phyloP scores from a whole-genome alignment of 2,797 vertebrate genomes.

The Anabas testudineus region DNA sequence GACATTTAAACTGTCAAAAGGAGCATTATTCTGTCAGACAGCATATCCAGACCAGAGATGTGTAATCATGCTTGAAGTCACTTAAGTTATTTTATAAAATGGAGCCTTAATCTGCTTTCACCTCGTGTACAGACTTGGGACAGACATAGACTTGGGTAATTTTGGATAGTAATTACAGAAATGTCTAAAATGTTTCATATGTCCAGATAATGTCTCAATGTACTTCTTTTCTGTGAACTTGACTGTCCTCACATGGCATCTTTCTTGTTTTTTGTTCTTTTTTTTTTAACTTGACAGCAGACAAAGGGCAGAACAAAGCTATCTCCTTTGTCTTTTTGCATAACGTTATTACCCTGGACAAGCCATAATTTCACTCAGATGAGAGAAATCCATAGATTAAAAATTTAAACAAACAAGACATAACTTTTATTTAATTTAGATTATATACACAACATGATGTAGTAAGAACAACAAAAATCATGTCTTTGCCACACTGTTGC shows the following conservation, averaged over 20 bases:
- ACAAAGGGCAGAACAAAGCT: too few species aligned
- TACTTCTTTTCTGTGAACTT: not conserved
- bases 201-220: not conserved
- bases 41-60: not conserved
- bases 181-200: not conserved
- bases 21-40: not conserved
- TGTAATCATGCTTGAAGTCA: not conserved
- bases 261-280: not conserved
- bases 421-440: too few species aligned
- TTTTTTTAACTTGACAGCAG: too few species aligned
- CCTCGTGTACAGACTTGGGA: not conserved
- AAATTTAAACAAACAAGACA: not conserved
- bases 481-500: too few species aligned
- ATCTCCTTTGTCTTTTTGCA: conserved; percentile 6
- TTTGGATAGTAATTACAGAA: too few species aligned
- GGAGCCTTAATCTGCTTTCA: not conserved
- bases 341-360: not conserved
- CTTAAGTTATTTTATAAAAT: not conserved
- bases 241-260: not conserved
- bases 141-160: too few species aligned
- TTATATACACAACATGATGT: too few species aligned
- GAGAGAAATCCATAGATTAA: not conserved
- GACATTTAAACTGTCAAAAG: conserved; percentile 12
- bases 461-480: too few species aligned
- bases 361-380: not conserved